Evolutionary conservation across 2,113 vertebrate genomes (phyloP).

Genomic region (Plectropomus leopardus): DNA sequence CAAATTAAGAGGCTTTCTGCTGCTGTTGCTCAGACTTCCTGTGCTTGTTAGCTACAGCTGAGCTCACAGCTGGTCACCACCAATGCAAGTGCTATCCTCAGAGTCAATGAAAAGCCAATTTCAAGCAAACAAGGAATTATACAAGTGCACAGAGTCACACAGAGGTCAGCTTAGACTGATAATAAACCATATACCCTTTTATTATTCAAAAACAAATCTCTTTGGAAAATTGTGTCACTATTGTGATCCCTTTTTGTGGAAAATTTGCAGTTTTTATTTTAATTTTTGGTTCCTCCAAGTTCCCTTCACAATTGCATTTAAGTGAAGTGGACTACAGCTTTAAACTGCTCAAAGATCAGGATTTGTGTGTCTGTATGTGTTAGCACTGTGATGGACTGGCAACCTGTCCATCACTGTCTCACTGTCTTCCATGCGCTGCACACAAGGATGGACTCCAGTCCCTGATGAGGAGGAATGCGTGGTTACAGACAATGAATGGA

Average conservation of each 20-base stretch:
- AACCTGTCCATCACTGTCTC: slow-evolving; percentile 4
- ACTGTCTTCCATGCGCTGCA: neutral
- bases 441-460: neutral
- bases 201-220: too few relatives aligned
- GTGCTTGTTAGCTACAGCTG: slow-evolving; percentile 19
- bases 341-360: neutral
- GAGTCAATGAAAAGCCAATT: slow-evolving; percentile 22
- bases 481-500: neutral
- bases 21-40: slow-evolving; percentile 16
- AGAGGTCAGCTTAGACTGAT: neutral
- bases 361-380: neutral
- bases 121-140: neutral
- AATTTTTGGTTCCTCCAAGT: too few relatives aligned
- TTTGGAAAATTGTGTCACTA: neutral
- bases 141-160: slow-evolving; percentile 3
- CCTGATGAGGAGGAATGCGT: neutral
- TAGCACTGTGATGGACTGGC: slow-evolving; percentile 14
- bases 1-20: slow-evolving; percentile 16
- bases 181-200: neutral
- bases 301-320: too few relatives aligned
- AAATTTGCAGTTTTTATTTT: too few relatives aligned
- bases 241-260: too few relatives aligned
- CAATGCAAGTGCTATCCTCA: neutral
- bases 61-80: slow-evolving; percentile 17
- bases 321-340: neutral